A percentile compares a stretch with the other conserved stretches of the same genome.
phyloP scores from a whole-genome alignment of 1,140 invertebrate genomes.

The Andricus grossulariae region DNA sequence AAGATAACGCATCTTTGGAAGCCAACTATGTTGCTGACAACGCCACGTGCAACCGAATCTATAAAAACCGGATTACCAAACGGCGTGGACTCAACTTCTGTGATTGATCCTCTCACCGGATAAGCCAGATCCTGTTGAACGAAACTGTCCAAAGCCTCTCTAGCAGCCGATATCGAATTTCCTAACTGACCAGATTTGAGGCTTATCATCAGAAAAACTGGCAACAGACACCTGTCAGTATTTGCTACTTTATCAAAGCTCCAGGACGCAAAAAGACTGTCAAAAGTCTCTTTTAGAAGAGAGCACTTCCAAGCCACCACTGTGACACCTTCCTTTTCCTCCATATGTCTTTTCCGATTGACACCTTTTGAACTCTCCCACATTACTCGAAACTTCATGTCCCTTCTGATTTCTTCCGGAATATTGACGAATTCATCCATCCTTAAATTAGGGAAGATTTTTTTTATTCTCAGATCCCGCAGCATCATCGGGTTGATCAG shows the following conservation, averaged over 20 bases:
- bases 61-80: conserved; percentile 78
- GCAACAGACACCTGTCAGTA: conserved; percentile 69
- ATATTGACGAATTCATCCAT: conserved; percentile 50
- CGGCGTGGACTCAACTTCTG: conserved; percentile 76
- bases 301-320: conserved; percentile 74
- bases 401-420: conserved; percentile 23
- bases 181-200: conserved; percentile 48
- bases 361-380: conserved; percentile 44
- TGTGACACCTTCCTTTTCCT: conserved; percentile 41
- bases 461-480: conserved; percentile 26
- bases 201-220: conserved; percentile 76
- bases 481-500: conserved; percentile 65
- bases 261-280: conserved; percentile 74
- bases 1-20: conserved; percentile 76
- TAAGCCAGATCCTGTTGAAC: conserved; percentile 41
- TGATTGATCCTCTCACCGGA: conserved; percentile 54
- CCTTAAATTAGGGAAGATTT: conserved; percentile 37
- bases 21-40: conserved; percentile 78
- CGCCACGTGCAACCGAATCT: conserved; percentile 76
- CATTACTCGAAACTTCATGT: conserved; percentile 50
- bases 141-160: conserved; percentile 46
- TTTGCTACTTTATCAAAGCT: conserved; percentile 71
- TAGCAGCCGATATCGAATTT: conserved; percentile 34
- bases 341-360: conserved; percentile 13
- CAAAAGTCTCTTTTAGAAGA: conserved; percentile 72